These are phyloP conservation scores for Corynorhinus townsendii DNA, from an alignment of 2,113 vertebrate species.

Conservation along the genomic window DNA sequence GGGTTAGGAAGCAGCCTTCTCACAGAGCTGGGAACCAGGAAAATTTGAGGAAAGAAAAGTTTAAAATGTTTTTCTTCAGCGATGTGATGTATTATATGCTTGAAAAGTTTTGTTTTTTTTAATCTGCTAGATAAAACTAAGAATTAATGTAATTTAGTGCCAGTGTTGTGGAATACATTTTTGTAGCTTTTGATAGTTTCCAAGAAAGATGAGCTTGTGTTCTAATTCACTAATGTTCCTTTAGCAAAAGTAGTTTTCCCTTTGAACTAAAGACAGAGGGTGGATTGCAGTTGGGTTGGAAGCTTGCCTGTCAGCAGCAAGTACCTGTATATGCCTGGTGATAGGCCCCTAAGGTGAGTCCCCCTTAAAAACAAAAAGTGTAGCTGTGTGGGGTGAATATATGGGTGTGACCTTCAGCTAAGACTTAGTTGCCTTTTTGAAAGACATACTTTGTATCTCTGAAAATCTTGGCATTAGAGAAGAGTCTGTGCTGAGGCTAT, in stretches of 20 bases:
- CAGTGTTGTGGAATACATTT: conserved; percentile 6
- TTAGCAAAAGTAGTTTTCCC: neutral
- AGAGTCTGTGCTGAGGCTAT: conserved; percentile 6
- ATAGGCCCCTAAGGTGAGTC: neutral
- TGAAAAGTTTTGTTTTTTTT: conserved; percentile 31
- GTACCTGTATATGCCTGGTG: neutral
- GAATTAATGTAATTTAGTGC: neutral
- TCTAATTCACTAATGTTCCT: conserved; percentile 66
- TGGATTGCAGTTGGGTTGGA: neutral
- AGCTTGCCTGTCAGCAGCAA: conserved; percentile 13
- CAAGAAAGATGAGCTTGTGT: conserved; percentile 38
- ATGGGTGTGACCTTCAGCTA: neutral
- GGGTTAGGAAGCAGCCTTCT: neutral
- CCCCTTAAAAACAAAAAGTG: neutral
- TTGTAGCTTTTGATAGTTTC: conserved; percentile 43
- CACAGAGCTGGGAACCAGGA: neutral
- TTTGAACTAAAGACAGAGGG: neutral
- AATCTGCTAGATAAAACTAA: conserved; percentile 7
- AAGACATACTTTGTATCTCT: conserved; percentile 7
- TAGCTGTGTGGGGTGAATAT: neutral
- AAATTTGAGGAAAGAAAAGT: neutral
- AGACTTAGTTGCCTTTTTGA: neutral
- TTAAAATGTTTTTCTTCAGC: conserved; percentile 8
- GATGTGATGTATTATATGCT: neutral
- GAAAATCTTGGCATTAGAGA: neutral